Base-by-base conservation (phyloP, 2,113 vertebrate species). In the Thomomys bottae region DNA sequence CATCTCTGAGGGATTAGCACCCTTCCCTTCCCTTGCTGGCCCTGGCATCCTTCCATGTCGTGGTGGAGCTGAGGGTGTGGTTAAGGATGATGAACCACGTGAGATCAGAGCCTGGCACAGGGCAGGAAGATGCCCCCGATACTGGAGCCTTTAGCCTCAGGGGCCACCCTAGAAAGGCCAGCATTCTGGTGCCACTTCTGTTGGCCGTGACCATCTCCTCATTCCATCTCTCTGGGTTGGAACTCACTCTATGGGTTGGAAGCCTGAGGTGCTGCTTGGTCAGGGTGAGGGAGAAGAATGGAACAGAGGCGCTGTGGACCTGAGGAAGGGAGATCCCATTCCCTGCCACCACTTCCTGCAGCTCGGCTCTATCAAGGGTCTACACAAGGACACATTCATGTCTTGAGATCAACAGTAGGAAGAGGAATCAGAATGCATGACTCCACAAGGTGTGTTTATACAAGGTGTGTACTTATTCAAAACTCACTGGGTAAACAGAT, bases 261-360 rank as follows among this genome's bases (percentile, higher is more conserved):
- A 78, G 32, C 24, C 32, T 40, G 30, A 82, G n/a, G 78, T 3
- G 26, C 49, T 8, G 3, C 23, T 64, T 57, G 14, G 8, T 83
- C 26, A 24, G 80, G 68, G n/a, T 5, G 30, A 71, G 20, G 23
- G 1, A n/a, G 36, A 30, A 34, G 73, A 77, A 34, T 2, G 10
- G 9, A 20, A 28, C 12, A 54, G 17, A 54, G 0, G 23, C 45
- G 42, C 21, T 24, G 17, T 36, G 36, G 28, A 0, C 9, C 57
- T 59, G 21, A 61, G 2, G 32, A 17, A 7, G 45, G 10, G 8
- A 45, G 34, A 14, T 0, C 3, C 20, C 8, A 15, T 2, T 8
- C 8, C 49, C 30, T 2, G 6, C n/a, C 42, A 23, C 61, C 5
- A 18, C 32, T 76, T 45, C 72, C 17, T 2, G 2, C 2, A 18